Conservation (phyloP, 2,888 invertebrate species). For the Eucera pruinosa region DNA sequence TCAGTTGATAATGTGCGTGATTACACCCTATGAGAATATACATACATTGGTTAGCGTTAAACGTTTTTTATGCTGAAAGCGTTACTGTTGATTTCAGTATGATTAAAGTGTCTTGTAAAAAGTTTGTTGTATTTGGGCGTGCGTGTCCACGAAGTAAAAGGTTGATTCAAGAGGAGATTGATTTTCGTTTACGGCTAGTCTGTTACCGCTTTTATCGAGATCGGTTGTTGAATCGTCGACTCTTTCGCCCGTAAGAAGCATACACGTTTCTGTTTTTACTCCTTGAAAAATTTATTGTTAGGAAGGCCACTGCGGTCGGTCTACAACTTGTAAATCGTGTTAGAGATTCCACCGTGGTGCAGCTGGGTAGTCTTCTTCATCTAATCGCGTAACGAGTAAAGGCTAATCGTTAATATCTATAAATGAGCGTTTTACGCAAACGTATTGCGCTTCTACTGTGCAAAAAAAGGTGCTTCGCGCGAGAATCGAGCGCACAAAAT, state of each 20-base stretch:
- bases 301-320: constrained; percentile 24
- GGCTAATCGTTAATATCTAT: constrained; percentile 63
- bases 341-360: constrained; percentile 27
- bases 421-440: constrained; percentile 74
- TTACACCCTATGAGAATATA: not conserved
- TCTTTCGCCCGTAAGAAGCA: constrained; percentile 12
- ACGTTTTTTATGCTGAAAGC: constrained; percentile 53
- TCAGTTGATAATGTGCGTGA: constrained; percentile 18
- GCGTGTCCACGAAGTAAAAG: constrained; percentile 32
- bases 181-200: constrained; percentile 59
- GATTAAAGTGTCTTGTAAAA: constrained; percentile 29
- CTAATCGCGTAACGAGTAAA: constrained; percentile 45
- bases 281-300: constrained; percentile 35
- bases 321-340: constrained; percentile 36
- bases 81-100: constrained; percentile 61
- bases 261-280: constrained; percentile 27
- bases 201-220: constrained; percentile 43
- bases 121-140: constrained; percentile 55
- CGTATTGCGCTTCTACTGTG: constrained; percentile 78
- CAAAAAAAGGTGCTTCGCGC: constrained; percentile 71
- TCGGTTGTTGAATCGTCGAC: constrained; percentile 46
- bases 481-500: constrained; percentile 67
- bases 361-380: constrained; percentile 33
- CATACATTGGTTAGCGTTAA: constrained; percentile 29
- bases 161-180: constrained; percentile 34